A percentile compares a stretch with the other conserved stretches of the same genome.
These are phyloP conservation scores for Callaeas wilsoni DNA, from an alignment of 2,113 vertebrate genomes.

Conservation along the genomic window DNA sequence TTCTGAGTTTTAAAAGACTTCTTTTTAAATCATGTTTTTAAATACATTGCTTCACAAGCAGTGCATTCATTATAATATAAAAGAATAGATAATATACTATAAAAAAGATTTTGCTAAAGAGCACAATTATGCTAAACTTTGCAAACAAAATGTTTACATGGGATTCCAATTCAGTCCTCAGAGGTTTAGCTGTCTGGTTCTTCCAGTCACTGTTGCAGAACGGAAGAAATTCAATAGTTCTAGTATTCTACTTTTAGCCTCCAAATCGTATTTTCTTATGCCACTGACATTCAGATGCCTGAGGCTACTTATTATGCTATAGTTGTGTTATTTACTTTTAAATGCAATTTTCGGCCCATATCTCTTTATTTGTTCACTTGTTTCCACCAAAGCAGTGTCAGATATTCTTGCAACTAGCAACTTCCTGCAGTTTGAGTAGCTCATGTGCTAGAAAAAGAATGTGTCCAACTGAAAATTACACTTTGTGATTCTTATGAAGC, in stretches of 20 bases:
- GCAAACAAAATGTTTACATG: background rate
- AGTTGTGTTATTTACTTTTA: background rate
- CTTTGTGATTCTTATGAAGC: background rate
- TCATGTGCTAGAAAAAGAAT: background rate
- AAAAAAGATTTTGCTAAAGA: conserved; percentile 3
- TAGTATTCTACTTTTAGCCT: background rate
- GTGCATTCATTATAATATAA: background rate
- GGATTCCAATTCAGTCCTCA: background rate
- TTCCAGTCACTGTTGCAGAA: background rate
- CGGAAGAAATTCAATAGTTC: background rate
- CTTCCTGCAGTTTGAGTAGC: background rate
- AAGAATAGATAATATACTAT: background rate
- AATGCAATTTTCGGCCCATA: background rate
- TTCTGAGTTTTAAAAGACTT: background rate
- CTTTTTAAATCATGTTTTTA: background rate
- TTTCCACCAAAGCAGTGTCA: background rate
- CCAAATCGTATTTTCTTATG: background rate
- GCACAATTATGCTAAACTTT: background rate
- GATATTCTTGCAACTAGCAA: background rate
- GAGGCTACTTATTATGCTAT: background rate
- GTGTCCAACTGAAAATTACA: background rate
- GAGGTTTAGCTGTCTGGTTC: background rate
- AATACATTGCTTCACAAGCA: background rate
- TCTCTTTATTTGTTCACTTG: background rate
- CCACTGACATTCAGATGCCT: background rate